Percentiles rank a stretch among this genome's conserved stretches.
phyloP scores from a whole-genome alignment of 2,113 vertebrate genomes.

The Alectura lathami region DNA sequence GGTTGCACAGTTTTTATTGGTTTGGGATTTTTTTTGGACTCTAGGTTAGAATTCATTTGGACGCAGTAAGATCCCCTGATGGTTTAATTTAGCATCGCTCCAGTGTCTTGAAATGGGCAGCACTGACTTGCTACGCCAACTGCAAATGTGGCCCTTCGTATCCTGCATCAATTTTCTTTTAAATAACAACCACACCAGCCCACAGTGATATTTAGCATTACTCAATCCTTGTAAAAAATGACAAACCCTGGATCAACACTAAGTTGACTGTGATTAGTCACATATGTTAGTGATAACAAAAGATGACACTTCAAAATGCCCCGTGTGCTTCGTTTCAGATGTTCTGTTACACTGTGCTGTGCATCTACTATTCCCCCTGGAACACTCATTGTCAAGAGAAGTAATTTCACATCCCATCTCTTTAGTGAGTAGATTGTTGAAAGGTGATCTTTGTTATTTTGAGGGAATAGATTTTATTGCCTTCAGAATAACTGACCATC shows the following conservation, averaged over 20 bases:
- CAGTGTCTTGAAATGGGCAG: background rate
- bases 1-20: background rate
- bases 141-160: background rate
- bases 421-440: slow-evolving; percentile 26
- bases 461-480: background rate
- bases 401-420: slow-evolving; percentile 31
- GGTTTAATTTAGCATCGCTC: background rate
- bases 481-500: background rate
- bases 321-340: background rate
- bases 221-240: slow-evolving; percentile 9
- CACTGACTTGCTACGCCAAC: background rate
- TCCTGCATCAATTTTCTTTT: background rate
- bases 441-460: slow-evolving; percentile 7
- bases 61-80: background rate
- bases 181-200: background rate
- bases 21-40: background rate
- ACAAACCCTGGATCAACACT: background rate
- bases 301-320: slow-evolving; percentile 23
- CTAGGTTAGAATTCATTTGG: background rate
- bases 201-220: slow-evolving; percentile 11
- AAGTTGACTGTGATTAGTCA: background rate
- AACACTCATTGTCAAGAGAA: slow-evolving; percentile 24
- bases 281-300: background rate
- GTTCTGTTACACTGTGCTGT: background rate
- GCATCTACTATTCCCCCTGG: background rate